Conservation (phyloP, 2,888 invertebrate species). For the Leucoma salicis region DNA sequence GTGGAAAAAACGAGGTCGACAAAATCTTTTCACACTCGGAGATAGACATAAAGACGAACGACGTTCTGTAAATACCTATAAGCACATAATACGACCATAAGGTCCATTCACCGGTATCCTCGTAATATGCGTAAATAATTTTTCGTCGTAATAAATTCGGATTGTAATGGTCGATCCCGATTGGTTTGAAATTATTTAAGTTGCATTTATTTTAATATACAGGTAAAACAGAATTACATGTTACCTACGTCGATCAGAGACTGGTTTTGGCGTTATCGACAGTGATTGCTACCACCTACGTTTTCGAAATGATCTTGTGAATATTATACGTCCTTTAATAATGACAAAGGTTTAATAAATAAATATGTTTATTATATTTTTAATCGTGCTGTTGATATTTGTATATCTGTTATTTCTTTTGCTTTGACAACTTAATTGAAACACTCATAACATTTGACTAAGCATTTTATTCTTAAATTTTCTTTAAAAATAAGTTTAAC, state of each 20-base stretch:
- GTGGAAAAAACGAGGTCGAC: slow-evolving; percentile 73
- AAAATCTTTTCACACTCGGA: slow-evolving; percentile 74
- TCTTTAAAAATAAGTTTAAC: no score
- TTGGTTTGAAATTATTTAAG: slow-evolving; percentile 67
- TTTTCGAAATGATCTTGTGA: slow-evolving; percentile 40
- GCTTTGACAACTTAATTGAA: slow-evolving; percentile 9
- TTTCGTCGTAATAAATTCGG: slow-evolving; percentile 79
- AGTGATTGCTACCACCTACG: slow-evolving; percentile 63
- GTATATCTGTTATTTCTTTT: slow-evolving; percentile 6
- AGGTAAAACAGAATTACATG: slow-evolving; percentile 47
- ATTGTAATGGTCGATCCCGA: slow-evolving; percentile 74
- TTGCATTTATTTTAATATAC: slow-evolving; percentile 63
- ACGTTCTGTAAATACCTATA: slow-evolving; percentile 51
- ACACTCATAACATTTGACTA: no score
- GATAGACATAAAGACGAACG: slow-evolving; percentile 64
- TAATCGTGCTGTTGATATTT: slow-evolving; percentile 25
- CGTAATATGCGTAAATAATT: slow-evolving; percentile 77
- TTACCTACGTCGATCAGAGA: slow-evolving; percentile 34
- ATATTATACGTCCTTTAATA: slow-evolving; percentile 54
- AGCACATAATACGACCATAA: slow-evolving; percentile 49
- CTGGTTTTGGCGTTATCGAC: slow-evolving; percentile 60
- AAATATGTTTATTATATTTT: slow-evolving; percentile 48
- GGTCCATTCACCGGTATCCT: slow-evolving; percentile 51
- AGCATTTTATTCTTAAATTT: no score
- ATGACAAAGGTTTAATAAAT: slow-evolving; percentile 54